These are phyloP conservation scores for Montipora cactus DNA, from an alignment of 64 coral and sea anemone species.

Conservation along the genomic window DNA sequence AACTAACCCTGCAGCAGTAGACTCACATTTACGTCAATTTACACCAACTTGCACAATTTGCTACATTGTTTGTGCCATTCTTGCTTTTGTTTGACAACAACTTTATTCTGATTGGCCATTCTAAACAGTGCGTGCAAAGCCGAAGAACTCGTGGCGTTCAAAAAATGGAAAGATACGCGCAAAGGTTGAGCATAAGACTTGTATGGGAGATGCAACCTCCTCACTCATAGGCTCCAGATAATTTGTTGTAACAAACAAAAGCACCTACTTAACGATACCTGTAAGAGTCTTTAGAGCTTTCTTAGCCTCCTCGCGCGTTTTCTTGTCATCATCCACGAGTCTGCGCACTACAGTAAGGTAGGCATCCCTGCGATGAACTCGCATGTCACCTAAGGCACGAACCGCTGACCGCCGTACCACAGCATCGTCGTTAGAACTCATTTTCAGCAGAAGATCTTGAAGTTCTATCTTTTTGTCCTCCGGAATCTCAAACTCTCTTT, in stretches of 20 bases:
- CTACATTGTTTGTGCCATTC: no score
- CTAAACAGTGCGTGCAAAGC: no score
- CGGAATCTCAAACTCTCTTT: slow-evolving; percentile 40
- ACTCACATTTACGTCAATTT: no score
- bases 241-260: background rate
- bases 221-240: no score
- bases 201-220: no score
- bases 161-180: no score
- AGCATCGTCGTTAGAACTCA: slow-evolving; percentile 1
- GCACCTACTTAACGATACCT: background rate
- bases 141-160: no score
- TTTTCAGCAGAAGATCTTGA: slow-evolving; percentile 20
- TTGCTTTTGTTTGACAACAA: no score
- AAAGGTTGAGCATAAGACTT: no score
- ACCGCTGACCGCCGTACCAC: background rate
- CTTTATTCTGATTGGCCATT: no score
- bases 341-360: slow-evolving; percentile 55
- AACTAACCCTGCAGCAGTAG: no score
- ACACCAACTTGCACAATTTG: no score
- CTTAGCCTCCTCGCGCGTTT: slow-evolving; percentile 41
- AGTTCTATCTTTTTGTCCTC: slow-evolving; percentile 12
- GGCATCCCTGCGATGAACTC: slow-evolving; percentile 31
- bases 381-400: slow-evolving; percentile 18
- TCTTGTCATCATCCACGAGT: slow-evolving; percentile 39
- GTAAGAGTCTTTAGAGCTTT: slow-evolving; percentile 35